phyloP scores from a whole-genome alignment of 2,888 invertebrate species.

The Drosophila mayaguana region DNA sequence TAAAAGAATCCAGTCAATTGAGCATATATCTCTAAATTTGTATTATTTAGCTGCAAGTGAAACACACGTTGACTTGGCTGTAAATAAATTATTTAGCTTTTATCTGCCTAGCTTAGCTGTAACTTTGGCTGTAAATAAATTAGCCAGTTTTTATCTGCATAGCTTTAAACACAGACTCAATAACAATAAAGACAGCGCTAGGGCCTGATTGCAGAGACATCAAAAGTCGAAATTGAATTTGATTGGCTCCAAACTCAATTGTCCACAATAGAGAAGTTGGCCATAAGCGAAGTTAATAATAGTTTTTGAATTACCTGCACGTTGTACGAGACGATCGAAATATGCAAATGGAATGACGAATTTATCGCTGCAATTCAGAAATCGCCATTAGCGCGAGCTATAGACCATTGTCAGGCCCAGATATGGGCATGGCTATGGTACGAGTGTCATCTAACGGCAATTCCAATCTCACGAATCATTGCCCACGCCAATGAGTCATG shows the following conservation, averaged over 20 bases:
- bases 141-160: neutral
- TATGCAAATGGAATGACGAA: slow-evolving; percentile 57
- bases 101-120: neutral
- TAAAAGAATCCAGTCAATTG: neutral
- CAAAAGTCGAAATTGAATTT: slow-evolving; percentile 16
- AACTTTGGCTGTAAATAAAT: neutral
- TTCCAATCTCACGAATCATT: slow-evolving; percentile 33
- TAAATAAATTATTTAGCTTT: neutral
- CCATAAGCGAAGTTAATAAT: slow-evolving; percentile 17
- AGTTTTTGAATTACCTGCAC: slow-evolving; percentile 45
- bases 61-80: too few relatives aligned
- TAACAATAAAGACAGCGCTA: neutral
- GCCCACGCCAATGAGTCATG: slow-evolving; percentile 51
- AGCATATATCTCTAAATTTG: neutral
- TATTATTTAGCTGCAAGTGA: neutral
- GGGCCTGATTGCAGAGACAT: slow-evolving; percentile 3
- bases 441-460: slow-evolving; percentile 60
- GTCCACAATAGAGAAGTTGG: slow-evolving; percentile 34
- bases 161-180: neutral
- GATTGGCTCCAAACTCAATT: slow-evolving; percentile 31
- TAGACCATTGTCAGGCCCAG: slow-evolving; percentile 51
- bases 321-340: slow-evolving; percentile 25
- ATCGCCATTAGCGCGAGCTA: slow-evolving; percentile 19
- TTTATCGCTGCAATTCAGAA: slow-evolving; percentile 26
- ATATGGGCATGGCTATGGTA: neutral